Conservation (phyloP, 2,113 vertebrate species). For the Dicrurus megarhynchus region DNA sequence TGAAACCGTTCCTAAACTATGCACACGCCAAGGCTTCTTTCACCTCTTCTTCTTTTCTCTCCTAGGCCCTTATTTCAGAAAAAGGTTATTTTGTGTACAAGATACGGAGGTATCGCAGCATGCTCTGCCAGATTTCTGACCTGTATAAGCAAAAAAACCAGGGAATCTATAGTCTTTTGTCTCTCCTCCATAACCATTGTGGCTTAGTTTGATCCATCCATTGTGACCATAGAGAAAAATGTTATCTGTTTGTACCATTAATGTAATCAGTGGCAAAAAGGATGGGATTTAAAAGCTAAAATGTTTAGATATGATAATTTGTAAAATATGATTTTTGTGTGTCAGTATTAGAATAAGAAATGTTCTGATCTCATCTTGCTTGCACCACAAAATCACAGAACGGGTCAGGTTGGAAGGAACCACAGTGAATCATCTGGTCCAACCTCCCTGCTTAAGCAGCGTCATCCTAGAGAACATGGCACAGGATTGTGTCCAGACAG, state of each 20-base stretch:
- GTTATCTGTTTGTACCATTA: background rate
- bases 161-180: background rate
- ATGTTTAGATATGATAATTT: background rate
- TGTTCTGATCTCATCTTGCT: background rate
- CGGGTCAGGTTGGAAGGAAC: background rate
- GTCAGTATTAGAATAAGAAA: background rate
- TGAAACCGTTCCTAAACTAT: background rate
- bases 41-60: background rate
- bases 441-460: background rate
- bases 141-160: background rate
- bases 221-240: background rate
- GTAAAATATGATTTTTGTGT: background rate
- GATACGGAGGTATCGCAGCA: background rate
- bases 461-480: background rate
- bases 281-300: background rate
- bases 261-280: background rate
- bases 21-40: rapidly evolving
- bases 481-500: background rate
- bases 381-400: background rate
- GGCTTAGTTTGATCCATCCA: background rate
- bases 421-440: background rate
- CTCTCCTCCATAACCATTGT: background rate
- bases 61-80: background rate
- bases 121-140: background rate
- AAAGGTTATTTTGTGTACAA: background rate